Conservation (phyloP, 2,113 vertebrate genomes). For the Lampris megalopsis region DNA sequence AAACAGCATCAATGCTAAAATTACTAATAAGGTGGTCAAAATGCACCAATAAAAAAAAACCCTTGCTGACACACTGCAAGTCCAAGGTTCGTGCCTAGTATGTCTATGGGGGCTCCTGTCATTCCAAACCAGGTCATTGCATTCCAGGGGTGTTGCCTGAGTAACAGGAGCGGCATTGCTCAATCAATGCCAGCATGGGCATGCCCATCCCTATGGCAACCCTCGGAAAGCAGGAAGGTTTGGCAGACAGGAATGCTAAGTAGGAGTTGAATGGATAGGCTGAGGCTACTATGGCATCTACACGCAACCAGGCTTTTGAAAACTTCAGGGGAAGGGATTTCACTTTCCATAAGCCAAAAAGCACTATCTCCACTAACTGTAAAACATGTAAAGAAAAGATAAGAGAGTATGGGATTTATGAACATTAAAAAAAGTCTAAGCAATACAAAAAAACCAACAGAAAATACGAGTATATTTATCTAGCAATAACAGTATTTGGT, state of each 20-base stretch:
- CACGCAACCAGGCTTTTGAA: conserved; percentile 23
- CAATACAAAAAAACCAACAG: background rate
- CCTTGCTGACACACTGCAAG: conserved; percentile 8
- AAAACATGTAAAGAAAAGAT: conserved; percentile 11
- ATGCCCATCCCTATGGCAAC: conserved; percentile 53
- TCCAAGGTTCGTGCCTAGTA: background rate
- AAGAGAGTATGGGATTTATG: background rate
- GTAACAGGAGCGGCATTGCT: conserved; percentile 54
- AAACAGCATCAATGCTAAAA: conserved; percentile 3
- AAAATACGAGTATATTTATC: background rate
- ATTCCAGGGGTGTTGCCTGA: conserved; percentile 47
- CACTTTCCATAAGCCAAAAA: conserved; percentile 9
- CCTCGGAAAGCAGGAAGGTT: conserved; percentile 60
- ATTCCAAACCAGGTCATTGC: conserved; percentile 52
- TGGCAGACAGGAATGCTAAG: conserved; percentile 65
- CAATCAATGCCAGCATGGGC: conserved; percentile 50
- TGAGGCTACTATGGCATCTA: conserved; percentile 41
- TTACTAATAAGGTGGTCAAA: background rate
- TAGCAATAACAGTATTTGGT: background rate
- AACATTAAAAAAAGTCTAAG: background rate
- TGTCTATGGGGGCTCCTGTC: conserved; percentile 17
- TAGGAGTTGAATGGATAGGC: conserved; percentile 27
- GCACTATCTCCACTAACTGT: conserved; percentile 1
- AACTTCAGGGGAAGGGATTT: background rate
- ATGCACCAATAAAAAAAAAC: conserved; percentile 18